phyloP scores from a whole-genome alignment of 2,888 invertebrate genomes.

The Pristionchus japonicus region DNA sequence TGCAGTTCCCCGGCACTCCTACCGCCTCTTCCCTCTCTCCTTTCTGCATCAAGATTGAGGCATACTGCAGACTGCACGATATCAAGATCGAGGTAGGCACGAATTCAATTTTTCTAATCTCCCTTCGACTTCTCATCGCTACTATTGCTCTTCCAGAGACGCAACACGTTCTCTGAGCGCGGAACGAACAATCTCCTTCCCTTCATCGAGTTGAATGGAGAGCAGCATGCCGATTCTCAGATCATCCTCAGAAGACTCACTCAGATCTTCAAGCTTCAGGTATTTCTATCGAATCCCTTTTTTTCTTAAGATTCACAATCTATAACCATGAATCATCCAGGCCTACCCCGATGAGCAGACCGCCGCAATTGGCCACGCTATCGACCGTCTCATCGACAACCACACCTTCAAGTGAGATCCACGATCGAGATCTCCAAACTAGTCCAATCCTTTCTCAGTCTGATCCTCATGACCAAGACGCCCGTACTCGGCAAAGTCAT shows the following conservation, averaged over 20 bases:
- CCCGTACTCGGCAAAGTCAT: not conserved
- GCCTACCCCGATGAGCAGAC: not conserved
- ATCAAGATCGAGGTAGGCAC: slow-evolving; percentile 68
- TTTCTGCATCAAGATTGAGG: slow-evolving; percentile 71
- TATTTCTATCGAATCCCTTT: not conserved
- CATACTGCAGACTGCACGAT: slow-evolving; percentile 67
- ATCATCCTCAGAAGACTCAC: slow-evolving; percentile 57
- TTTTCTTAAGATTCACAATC: not conserved
- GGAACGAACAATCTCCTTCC: slow-evolving; percentile 57
- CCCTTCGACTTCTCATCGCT: no score
- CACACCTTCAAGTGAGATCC: slow-evolving; percentile 33
- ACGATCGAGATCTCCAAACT: no score
- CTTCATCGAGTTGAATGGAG: slow-evolving; percentile 63
- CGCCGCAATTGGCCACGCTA: slow-evolving; percentile 5
- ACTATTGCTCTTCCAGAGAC: not conserved
- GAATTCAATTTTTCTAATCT: not conserved
- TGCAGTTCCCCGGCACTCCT: slow-evolving; percentile 66
- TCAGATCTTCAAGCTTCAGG: slow-evolving; percentile 55
- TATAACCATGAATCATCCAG: not conserved
- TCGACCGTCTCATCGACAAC: slow-evolving; percentile 36
- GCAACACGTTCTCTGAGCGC: slow-evolving; percentile 52
- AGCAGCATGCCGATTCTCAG: slow-evolving; percentile 63
- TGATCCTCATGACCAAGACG: not conserved
- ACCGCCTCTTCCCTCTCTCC: slow-evolving; percentile 69
- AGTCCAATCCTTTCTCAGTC: not conserved